These are phyloP conservation scores for Halichoerus grypus DNA, from an alignment of 2,113 vertebrate species.

Conservation along the genomic window DNA sequence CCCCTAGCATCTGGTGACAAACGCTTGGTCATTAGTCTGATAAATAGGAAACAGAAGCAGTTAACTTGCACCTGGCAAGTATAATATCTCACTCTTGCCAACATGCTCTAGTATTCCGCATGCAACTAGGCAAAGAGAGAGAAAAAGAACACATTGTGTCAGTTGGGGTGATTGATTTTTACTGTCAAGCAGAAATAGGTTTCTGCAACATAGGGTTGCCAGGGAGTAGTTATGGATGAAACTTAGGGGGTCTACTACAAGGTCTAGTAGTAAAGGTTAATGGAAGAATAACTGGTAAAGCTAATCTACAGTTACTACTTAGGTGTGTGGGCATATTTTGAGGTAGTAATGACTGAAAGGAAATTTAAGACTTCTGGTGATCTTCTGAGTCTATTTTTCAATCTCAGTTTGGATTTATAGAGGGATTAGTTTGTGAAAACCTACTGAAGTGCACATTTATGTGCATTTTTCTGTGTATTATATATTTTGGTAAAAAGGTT, in stretches of 20 bases:
- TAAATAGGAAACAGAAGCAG: slow-evolving; percentile 57
- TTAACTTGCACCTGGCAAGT: slow-evolving; percentile 30
- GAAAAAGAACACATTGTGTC: slow-evolving; percentile 14
- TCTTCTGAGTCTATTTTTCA: background rate
- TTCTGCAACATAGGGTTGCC: background rate
- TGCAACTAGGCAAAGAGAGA: background rate
- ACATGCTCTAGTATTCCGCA: background rate
- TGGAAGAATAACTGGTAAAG: background rate
- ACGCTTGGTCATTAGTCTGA: slow-evolving; percentile 54
- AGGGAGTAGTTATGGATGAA: background rate
- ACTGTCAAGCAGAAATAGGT: background rate
- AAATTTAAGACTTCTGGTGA: background rate
- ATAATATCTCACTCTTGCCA: slow-evolving; percentile 49
- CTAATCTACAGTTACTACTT: background rate
- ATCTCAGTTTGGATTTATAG: background rate
- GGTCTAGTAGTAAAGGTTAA: background rate
- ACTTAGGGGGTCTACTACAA: background rate
- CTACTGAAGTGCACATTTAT: background rate
- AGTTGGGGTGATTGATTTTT: slow-evolving; percentile 12
- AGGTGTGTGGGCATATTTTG: background rate
- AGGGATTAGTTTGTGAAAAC: background rate
- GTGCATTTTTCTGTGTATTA: background rate
- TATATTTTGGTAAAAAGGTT: background rate
- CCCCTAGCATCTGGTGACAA: slow-evolving; percentile 43
- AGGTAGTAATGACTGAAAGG: background rate